These are phyloP conservation scores for Drosophila elegans DNA, from an alignment of 1,140 invertebrate genomes.

Conservation along the genomic window DNA sequence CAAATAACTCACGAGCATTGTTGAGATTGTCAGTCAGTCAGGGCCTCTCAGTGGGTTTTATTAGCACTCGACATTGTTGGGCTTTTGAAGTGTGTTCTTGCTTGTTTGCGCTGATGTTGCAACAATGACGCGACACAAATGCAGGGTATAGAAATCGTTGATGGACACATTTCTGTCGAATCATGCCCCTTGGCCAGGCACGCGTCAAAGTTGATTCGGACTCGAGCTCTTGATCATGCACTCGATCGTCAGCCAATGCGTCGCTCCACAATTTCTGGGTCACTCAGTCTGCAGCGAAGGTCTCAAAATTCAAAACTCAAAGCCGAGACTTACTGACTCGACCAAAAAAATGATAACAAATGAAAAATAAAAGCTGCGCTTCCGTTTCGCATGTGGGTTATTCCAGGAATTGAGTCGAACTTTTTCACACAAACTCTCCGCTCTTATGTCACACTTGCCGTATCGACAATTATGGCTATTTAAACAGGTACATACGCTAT, in stretches of 20 bases:
- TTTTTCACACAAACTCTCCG: slow-evolving; percentile 62
- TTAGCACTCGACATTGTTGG: slow-evolving; percentile 75
- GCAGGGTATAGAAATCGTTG: slow-evolving; percentile 50
- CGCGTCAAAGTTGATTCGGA: slow-evolving; percentile 71
- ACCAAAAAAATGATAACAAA: slow-evolving; percentile 41
- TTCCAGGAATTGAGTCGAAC: slow-evolving; percentile 72
- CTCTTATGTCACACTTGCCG: slow-evolving; percentile 50
- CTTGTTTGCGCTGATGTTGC: slow-evolving; percentile 79
- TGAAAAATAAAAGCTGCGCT: slow-evolving; percentile 31
- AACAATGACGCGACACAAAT: slow-evolving; percentile 78
- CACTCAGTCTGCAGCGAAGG: slow-evolving; percentile 14
- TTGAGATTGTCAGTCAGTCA: slow-evolving; percentile 78
- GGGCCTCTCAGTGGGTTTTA: slow-evolving; percentile 67
- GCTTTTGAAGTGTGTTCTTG: slow-evolving; percentile 58
- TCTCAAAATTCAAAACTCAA: slow-evolving; percentile 38
- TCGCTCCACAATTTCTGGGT: slow-evolving; percentile 18
- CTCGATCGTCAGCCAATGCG: slow-evolving; percentile 23
- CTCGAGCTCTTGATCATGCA: slow-evolving; percentile 8
- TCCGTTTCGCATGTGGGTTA: slow-evolving; percentile 63
- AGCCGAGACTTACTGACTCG: slow-evolving; percentile 50
- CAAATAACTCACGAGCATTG: slow-evolving; percentile 78
- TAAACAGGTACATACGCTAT: slow-evolving; percentile 44
- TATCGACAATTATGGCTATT: slow-evolving; percentile 61
- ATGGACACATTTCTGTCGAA: slow-evolving; percentile 45
- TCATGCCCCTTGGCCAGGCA: slow-evolving; percentile 67